Base-by-base conservation (phyloP, 2,888 invertebrate genomes). In the Leptura quadrifasciata region DNA sequence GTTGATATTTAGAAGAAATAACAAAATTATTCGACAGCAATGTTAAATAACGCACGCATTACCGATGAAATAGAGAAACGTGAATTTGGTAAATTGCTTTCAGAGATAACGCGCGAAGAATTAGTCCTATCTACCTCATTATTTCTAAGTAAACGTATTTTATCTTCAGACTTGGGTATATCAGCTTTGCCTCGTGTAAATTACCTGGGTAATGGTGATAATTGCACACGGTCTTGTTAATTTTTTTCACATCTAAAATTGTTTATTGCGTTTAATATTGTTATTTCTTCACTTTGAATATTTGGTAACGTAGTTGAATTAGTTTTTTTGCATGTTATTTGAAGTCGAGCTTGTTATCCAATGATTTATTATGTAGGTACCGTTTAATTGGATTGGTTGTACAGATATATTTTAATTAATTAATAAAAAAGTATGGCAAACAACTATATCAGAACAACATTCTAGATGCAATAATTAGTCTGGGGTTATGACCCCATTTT, bases 1-100 rank as follows among this genome's bases (percentile, higher is more conserved):
- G 76, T 63, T 61, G 35, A 21, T 27, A 54, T 75, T 58, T 74
- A 76, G 81, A 82, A 80, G 81, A 81, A 82, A 81, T 81, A 81
- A 80, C 82, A 82, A 80, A 77, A 76, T 79, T 79, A 71, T 12
- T 61, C 71, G 71, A 21, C 35, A 15, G 8, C 8, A n/a, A 18
- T 31, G 27, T 2, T 10, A n/a, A 24, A 10, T 52, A n/a, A 57
- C 68, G 12, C 27, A 31, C 8, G 8, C 9, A 18, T 64, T 65
- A 52, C 20, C 65, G 24, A 52, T 65, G 24, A 65, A 20, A 2
- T 61, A n/a, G 15, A 3, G 47, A 47, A 47, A 47, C 5, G 5
- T 47, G 15, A n/a, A 31, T 31, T 15, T 47, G 47, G 63, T 27
- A 31, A n/a, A 60, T 12, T 60, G 27, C n/a, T n/a, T n/a, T 20